Conservation (phyloP, 2,888 invertebrate genomes). For the Drosophila infuscata region DNA sequence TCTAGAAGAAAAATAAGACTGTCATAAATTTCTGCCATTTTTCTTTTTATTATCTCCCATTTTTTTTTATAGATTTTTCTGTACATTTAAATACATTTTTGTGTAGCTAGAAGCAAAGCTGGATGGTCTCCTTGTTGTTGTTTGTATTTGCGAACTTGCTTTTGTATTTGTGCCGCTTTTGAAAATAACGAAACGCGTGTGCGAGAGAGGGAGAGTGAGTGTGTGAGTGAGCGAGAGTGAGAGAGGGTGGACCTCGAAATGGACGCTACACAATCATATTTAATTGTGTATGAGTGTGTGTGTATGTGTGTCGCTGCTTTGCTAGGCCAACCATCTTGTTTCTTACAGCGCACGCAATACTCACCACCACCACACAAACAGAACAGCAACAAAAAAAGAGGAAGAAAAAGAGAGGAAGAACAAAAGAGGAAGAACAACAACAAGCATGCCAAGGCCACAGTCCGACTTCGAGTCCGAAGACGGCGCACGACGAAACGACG, state of each 20-base stretch:
- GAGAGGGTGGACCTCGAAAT: conserved; percentile 53
- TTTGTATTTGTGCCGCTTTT: conserved; percentile 13
- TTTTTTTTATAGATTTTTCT: conserved; percentile 16
- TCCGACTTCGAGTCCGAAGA: conserved; percentile 26
- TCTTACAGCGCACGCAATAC: conserved; percentile 40
- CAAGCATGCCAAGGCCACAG: conserved; percentile 41
- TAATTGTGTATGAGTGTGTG: conserved; percentile 7
- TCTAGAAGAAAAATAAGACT: background rate
- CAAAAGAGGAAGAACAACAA: conserved; percentile 11
- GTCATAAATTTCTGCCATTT: conserved; percentile 3
- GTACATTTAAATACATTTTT: conserved; percentile 7
- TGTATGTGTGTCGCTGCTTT: conserved; percentile 20
- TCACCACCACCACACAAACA: conserved; percentile 22
- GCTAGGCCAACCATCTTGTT: conserved; percentile 74
- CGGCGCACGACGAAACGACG: conserved; percentile 10
- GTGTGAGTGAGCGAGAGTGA: background rate
- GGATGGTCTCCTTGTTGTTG: conserved; percentile 24
- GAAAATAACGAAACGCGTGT: conserved; percentile 21
- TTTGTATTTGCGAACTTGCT: conserved; percentile 3
- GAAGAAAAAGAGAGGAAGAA: conserved; percentile 2
- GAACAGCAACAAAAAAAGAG: background rate
- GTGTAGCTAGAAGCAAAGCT: background rate
- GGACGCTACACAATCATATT: conserved; percentile 23
- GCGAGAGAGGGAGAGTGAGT: conserved; percentile 18
- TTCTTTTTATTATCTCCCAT: background rate